A percentile compares a stretch with the other conserved stretches of the same genome.
These are phyloP conservation scores for Actinia tenebrosa DNA, from an alignment of 64 coral and sea anemone species.

Conservation along the genomic window DNA sequence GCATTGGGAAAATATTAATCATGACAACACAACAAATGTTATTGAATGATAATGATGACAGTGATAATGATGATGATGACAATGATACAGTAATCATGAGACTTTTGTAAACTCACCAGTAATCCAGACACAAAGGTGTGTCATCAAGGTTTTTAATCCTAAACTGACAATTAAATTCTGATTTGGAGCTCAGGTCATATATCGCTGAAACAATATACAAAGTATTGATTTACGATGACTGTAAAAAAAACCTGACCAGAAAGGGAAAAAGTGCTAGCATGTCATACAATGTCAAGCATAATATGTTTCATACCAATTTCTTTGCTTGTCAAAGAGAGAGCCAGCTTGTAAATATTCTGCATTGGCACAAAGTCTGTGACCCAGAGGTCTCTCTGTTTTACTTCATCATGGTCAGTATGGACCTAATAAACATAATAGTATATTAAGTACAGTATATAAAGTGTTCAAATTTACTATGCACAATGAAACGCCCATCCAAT, in stretches of 20 bases:
- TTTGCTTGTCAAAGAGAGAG: constrained; percentile 89
- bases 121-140: constrained; percentile 86
- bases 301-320: constrained; percentile 77
- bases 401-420: constrained; percentile 88
- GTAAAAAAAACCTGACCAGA: neutral
- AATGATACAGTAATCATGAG: neutral
- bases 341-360: constrained; percentile 97
- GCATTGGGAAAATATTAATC: no score
- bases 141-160: constrained; percentile 80
- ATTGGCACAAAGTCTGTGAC: constrained; percentile 96
- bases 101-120: constrained; percentile 58
- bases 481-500: no score
- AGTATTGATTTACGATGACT: neutral
- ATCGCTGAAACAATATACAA: constrained; percentile 46
- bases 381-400: constrained; percentile 97
- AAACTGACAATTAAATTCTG: constrained; percentile 96
- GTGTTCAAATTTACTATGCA: no score
- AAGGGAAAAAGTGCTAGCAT: neutral
- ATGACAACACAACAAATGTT: no score
- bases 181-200: constrained; percentile 97
- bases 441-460: no score
- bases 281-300: neutral
- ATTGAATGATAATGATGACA: neutral
- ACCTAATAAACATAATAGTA: constrained; percentile 29
- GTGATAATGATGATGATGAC: neutral